Evolutionary conservation across 2,888 invertebrate species (phyloP), one percentile per base, ranked within the genome.

Genomic region (Himalopsyche tibetana): DNA sequence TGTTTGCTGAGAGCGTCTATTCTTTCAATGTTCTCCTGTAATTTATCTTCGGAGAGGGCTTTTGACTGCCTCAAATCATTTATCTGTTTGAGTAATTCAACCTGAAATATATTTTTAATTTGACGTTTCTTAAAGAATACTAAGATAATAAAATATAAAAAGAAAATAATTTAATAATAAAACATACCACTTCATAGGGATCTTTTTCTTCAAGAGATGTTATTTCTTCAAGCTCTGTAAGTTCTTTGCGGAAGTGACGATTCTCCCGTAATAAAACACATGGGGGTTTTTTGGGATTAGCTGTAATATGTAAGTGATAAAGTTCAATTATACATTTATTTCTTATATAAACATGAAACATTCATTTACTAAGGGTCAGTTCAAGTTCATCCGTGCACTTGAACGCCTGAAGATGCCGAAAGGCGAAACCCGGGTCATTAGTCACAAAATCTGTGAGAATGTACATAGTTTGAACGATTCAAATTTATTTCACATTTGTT

Each of bases 181-280:
- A 55, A 89, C 91, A 91, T 90, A 93, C 93, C 89, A 93, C 92
- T 84, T 90, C 91, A 19, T 92, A 92, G 8, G 91, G 89, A 87
- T 92, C 91, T 83, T 94, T 92, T 87, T 94, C 95, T 90, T 96
- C 96, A 88, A 94, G 91, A 84, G 93, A 92, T 2, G 95, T 94
- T 87, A 94, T 93, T 89, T 94, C 94, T 83, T 93, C 91, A 19
- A 95, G 91, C 85, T 94, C 93, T 88, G 92, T 91, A 0, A 93
- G 92, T 88, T 94, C 94, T 83, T 91, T 92, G 15, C 74, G 74
- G 15, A 74, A n/a, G 74, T 74, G 36, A 36, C 74, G 74, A 40
- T 56, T 83, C 19, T 83, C 74, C 17, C 63, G 74, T 9, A 63
- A 74, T 36, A 74, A 19, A 74, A 74, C 36, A 36, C 74, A 93